Evolutionary conservation across 2,113 vertebrate species (phyloP), one percentile per base, ranked within the genome.

Genomic region (Hippocampus zosterae): DNA sequence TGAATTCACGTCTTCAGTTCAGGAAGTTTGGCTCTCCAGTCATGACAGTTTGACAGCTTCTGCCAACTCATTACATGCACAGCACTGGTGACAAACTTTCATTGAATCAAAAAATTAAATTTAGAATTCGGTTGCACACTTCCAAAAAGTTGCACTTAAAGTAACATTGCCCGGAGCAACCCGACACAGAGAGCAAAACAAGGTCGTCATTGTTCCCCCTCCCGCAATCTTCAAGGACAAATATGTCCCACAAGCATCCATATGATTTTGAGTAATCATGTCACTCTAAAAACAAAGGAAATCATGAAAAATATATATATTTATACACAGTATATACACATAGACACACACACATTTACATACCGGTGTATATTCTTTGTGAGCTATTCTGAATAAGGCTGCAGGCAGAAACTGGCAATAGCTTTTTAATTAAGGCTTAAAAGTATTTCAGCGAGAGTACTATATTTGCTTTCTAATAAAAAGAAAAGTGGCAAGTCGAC

Each of bases 141-240:
- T 64, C 40, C 61, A n/a, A 68, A 37, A 75, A 66, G 61, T 18
- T 69, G 44, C 29, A 41, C 29, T 50, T 15, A 42, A 44, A 56
- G 57, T 9, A 37, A 71, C 70, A 44, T 29, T 61, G 63, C 71
- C 66, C 71, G 23, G 1, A 66, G 69, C 68, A n/a, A 40, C 67
- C 23, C 71, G 52, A 74, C 57, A 79, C 46, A 33, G 50, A n/a
- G 37, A 72, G 46, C 44, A 77, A 70, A 77, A 69, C 65, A 74
- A 60, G 69, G 75, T 70, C 69, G 53, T 25, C n/a, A 37, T 15
- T 60, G 48, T 71, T 69, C 67, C 55, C 37, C 61, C 18, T 40
- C 8, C n/a, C 21, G 60, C 56, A 59, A 57, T 23, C 50, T 56
- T 67, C 46, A 50, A 50, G 46, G 15, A 18, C 18, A 7, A 50